These are phyloP conservation scores for Mesorhabditis sp. DNA, from an alignment of 2,888 invertebrate genomes.

Conservation along the genomic window DNA sequence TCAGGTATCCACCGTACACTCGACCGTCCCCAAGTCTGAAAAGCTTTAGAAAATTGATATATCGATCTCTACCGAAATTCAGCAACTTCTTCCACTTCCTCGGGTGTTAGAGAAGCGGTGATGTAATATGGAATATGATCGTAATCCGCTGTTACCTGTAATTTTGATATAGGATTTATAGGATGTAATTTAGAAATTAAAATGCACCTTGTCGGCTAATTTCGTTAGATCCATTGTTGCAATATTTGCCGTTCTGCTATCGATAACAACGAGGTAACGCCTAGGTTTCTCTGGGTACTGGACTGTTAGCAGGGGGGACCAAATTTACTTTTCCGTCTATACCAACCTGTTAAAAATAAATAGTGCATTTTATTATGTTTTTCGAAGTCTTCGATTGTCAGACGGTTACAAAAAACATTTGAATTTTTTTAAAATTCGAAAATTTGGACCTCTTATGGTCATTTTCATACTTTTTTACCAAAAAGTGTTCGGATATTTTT, in stretches of 20 bases:
- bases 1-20: slow-evolving; percentile 45
- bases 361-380: too few relatives aligned
- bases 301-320: too few relatives aligned
- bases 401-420: too few relatives aligned
- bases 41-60: not conserved
- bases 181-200: not conserved
- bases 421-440: too few relatives aligned
- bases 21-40: slow-evolving; percentile 45
- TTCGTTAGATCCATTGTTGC: slow-evolving; percentile 40
- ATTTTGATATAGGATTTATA: not conserved
- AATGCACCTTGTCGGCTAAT: slow-evolving; percentile 28
- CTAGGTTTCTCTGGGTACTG: slow-evolving; percentile 11
- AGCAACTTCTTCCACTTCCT: slow-evolving; percentile 24
- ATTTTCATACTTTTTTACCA: too few relatives aligned
- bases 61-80: slow-evolving; percentile 29
- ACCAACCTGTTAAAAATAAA: too few relatives aligned
- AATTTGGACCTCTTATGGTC: too few relatives aligned
- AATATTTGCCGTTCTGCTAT: slow-evolving; percentile 35
- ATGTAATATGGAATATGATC: slow-evolving; percentile 46
- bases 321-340: too few relatives aligned
- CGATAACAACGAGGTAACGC: slow-evolving; percentile 39
- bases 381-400: too few relatives aligned
- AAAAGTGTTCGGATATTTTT: too few relatives aligned
- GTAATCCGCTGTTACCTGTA: slow-evolving; percentile 28
- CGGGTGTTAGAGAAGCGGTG: slow-evolving; percentile 35